Percentiles rank a stretch among this genome's conserved stretches.
These are phyloP conservation scores for Euphonia xanthogaster DNA, from an alignment of 2,797 vertebrate species.

Conservation along the genomic window DNA sequence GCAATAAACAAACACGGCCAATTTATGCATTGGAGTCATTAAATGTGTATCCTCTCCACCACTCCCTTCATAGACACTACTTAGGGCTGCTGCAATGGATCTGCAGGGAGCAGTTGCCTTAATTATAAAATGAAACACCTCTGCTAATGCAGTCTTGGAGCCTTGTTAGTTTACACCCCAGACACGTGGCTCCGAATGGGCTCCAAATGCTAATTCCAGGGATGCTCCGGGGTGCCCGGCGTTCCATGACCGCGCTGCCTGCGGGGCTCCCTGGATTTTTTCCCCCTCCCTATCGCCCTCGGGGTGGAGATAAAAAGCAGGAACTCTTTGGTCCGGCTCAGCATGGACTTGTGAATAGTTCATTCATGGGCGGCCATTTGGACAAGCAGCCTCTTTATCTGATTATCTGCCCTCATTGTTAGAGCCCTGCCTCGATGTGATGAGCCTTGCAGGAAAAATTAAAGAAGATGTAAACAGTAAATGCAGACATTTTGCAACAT, in stretches of 20 bases:
- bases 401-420: conserved; percentile 65
- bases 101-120: conserved; percentile 70
- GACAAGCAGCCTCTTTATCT: conserved; percentile 55
- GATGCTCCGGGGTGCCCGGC: not conserved
- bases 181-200: conserved; percentile 46
- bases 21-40: conserved; percentile 65
- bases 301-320: conserved; percentile 48
- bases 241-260: not conserved
- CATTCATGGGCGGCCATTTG: conserved; percentile 65
- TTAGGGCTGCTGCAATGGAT: conserved; percentile 63
- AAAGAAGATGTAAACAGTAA: conserved; percentile 83
- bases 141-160: conserved; percentile 58
- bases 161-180: conserved; percentile 61
- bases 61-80: conserved; percentile 24
- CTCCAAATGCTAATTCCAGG: conserved; percentile 52
- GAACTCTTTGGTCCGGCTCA: conserved; percentile 37
- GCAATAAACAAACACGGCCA: conserved; percentile 72
- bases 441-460: conserved; percentile 81
- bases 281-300: not conserved
- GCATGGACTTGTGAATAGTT: conserved; percentile 46
- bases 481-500: conserved; percentile 83
- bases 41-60: conserved; percentile 37
- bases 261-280: not conserved
- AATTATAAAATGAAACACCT: conserved; percentile 77
- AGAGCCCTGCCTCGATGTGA: conserved; percentile 63